Percentiles rank a stretch among this genome's conserved stretches.
Conservation (phyloP, 1,140 invertebrate genomes). For the Rhopalosiphum maidis region DNA sequence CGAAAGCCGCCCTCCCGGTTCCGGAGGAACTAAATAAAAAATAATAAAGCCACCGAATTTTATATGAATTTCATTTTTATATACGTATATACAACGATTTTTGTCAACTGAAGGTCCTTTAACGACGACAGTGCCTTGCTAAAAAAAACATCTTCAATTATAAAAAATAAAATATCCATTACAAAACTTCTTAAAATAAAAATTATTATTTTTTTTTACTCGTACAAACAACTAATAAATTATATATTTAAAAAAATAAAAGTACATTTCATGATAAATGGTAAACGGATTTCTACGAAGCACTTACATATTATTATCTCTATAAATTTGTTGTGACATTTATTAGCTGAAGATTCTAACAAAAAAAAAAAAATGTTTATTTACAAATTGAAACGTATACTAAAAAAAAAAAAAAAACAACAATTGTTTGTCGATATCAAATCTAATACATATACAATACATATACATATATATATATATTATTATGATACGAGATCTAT, state of each 20-base stretch:
- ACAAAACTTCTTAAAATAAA: not conserved
- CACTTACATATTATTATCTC: not conserved
- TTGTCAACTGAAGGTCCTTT: not conserved
- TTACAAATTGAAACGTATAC: not conserved
- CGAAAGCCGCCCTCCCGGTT: not conserved
- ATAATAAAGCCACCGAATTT: not conserved
- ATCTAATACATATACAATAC: not conserved
- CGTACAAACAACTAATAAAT: not conserved
- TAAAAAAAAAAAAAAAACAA: not conserved
- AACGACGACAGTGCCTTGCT: not conserved
- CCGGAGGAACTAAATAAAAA: conserved; percentile 5
- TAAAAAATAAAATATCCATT: not conserved
- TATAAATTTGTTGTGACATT: not conserved
- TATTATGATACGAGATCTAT: not conserved
- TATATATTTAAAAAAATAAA: not conserved
- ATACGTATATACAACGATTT: not conserved
- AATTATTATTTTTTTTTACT: not conserved
- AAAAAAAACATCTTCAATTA: not conserved
- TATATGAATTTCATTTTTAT: not conserved
- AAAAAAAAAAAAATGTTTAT: not conserved
- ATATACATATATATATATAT: not conserved
- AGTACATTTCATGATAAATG: not conserved
- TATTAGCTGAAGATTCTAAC: not conserved
- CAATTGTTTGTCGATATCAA: not conserved
- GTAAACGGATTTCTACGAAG: not conserved